Evolutionary conservation across 2,888 invertebrate genomes (phyloP), one percentile per base, ranked within the genome.

Genomic region (Phasia obesa): DNA sequence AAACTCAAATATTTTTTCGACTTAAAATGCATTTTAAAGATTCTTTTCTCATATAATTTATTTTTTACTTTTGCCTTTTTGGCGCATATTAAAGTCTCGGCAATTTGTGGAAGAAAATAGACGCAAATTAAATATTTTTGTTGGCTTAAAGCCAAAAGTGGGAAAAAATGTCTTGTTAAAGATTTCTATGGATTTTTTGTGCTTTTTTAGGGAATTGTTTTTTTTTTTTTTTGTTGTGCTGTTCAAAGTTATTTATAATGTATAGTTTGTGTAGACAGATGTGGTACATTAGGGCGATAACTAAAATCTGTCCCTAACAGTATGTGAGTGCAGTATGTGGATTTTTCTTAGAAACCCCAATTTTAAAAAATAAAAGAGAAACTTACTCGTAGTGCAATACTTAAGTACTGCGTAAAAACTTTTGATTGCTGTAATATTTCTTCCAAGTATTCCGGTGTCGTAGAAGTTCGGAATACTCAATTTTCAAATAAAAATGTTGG

Each of bases 141-240:
- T 78, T 71, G 78, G 78, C 78, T 79, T 44, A 44, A 31, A 35
- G 78, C 78, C 78, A 79, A 78, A 71, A 79, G n/a, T 57, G 51
- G 59, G 49, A 51, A 17, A 71, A 78, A 57, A 71, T 65, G 17
- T 71, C 44, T 73, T 64, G 35, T 71, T 65, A 21, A 38, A 65
- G 27, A 57, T 71, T 57, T 42, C 31, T 79, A 23, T 79, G 78
- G 51, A 59, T 42, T 49, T 47, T 53, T n/a, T 71, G 53, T 62
- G 15, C 42, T 23, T 47, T 25, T 60, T 67, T 76, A 27, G 38
- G 9, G 19, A 55, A 55, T 17, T 25, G 2, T 60, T 15, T n/a
- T n/a, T n/a, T n/a, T n/a, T n/a, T n/a, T n/a, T n/a, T n/a, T n/a
- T 51, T 67, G 11, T 67, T 69, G 17, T 31, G 38, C 1, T 67